Conservation (phyloP, 2,113 vertebrate species). For the Cariama cristata region DNA sequence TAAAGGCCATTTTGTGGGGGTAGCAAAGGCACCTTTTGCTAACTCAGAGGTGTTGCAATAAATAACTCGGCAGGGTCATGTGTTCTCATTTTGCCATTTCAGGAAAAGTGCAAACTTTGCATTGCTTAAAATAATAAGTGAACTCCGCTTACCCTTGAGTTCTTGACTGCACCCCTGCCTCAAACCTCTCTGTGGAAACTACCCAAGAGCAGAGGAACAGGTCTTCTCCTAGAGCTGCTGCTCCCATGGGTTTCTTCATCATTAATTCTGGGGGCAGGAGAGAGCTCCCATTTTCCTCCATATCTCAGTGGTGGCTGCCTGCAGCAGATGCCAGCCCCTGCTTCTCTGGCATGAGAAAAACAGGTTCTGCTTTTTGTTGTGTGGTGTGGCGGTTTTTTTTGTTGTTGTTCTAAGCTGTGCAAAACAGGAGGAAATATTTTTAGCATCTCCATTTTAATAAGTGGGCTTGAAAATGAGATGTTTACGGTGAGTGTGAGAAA, state of each 20-base stretch:
- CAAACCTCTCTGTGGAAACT: not conserved
- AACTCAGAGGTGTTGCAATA: conserved; percentile 15
- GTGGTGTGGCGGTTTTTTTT: not conserved
- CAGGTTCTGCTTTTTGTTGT: not conserved
- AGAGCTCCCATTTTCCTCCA: not conserved
- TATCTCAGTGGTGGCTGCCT: accelerated
- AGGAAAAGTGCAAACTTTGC: not conserved
- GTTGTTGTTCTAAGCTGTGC: not conserved
- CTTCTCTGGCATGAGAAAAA: not conserved
- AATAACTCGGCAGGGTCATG: not conserved
- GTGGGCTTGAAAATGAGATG: not conserved
- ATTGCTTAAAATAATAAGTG: not conserved
- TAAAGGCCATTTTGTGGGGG: not conserved
- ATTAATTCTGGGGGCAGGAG: not conserved
- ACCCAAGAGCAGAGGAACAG: not conserved
- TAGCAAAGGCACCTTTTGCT: conserved; percentile 19
- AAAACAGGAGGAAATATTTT: not conserved
- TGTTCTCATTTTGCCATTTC: not conserved
- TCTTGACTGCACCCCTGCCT: not conserved
- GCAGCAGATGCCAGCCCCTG: not conserved
- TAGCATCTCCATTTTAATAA: not conserved
- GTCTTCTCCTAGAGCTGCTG: not conserved
- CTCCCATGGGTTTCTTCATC: not conserved
- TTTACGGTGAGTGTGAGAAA: not conserved
- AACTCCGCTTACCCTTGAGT: not conserved